Evolutionary conservation across 2,797 vertebrate genomes (phyloP), one percentile per base, ranked within the genome.

Genomic region (Pantherophis vulpinus): DNA sequence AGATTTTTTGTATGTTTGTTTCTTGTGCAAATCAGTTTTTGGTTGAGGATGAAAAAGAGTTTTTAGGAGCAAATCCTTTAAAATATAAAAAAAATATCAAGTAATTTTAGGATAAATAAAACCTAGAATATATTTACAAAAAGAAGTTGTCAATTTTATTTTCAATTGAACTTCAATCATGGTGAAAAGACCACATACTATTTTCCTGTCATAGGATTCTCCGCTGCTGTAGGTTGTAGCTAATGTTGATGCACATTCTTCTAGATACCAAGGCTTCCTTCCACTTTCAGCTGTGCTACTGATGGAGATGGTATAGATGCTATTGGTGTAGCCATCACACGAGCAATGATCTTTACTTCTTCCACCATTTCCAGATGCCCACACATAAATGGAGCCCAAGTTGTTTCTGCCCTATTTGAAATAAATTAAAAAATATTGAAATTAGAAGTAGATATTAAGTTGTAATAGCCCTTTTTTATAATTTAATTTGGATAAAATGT

Each of bases 151-250:
- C 37, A 47, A 83, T 83, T 83, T 83, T 47, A 83, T 74, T 74
- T 74, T 74, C n/a, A 93, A 93, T 94, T 79, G 66, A 4, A 61
- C 14, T 91, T 7, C 59, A 55, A 37, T 54, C 4, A 92, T 86
- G 94, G 59, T 4, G 93, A 51, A 89, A 79, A 79, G 29, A 74
- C 2, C 7, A 93, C 99, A 89, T 98, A 99, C 99, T 94, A 99
- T 99, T 98, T 99, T 99, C 94, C 99, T 98, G 97, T 99, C 99
- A 1, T 99, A 99, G 96, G 99, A 99, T 97, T 99, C 99, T 58
- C 99, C 99, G 0, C 99, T 99, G 98, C 99, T 99, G 97, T 99
- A 99, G 5, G 99, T 99, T 93, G 99, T 99, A 95, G 99, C 99
- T 93, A 99, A 97, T 0, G 99, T 99, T 95, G 99, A 99, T 0